Percentiles rank a stretch among this genome's conserved stretches.
phyloP scores from a whole-genome alignment of 2,113 vertebrate species.

The Taurulus bubalis region DNA sequence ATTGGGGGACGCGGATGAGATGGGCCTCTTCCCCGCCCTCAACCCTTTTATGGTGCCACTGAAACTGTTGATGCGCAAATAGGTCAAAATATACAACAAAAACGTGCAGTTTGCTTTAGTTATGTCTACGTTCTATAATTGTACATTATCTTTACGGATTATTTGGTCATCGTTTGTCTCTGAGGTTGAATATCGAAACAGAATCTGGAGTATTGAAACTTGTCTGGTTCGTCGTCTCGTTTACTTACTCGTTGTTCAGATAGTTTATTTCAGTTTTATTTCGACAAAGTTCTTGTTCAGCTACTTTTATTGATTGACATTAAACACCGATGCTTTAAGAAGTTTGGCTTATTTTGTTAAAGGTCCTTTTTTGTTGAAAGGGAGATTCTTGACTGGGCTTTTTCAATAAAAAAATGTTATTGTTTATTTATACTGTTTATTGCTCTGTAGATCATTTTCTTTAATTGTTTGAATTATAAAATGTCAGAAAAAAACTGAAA shows the following conservation, averaged over 20 bases:
- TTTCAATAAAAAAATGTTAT: too few relatives aligned
- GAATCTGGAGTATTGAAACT: neutral
- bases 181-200: neutral
- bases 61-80: conserved; percentile 59
- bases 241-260: neutral
- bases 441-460: neutral
- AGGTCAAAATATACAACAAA: neutral
- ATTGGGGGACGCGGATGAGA: neutral
- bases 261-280: neutral
- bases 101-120: neutral
- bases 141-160: neutral
- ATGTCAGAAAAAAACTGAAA: neutral
- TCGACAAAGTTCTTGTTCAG: neutral
- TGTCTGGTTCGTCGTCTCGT: neutral
- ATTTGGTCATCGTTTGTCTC: neutral
- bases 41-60: conserved; percentile 83
- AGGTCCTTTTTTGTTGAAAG: neutral
- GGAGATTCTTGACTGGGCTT: neutral
- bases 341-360: neutral
- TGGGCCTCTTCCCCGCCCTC: conserved; percentile 63
- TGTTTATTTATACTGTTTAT: too few relatives aligned
- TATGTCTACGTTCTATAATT: neutral
- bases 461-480: neutral
- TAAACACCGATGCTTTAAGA: neutral
- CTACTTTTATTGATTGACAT: neutral